Conservation (phyloP, 2,888 invertebrate genomes). For the Melitaea athalia region DNA sequence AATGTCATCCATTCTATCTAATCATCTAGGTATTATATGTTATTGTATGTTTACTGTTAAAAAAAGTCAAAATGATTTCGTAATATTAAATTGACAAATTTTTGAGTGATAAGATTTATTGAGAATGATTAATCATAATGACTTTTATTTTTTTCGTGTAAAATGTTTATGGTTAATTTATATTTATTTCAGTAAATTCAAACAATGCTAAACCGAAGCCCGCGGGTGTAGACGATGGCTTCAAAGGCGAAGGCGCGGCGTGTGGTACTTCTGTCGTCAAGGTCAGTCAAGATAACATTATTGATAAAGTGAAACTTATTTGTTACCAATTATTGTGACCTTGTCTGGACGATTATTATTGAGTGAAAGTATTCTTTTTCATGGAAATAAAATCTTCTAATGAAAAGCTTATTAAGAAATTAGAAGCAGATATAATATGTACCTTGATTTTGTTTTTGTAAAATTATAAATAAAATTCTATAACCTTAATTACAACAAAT, state of each 20-base stretch:
- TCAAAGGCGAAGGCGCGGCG: slow-evolving; percentile 86
- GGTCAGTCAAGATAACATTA: slow-evolving; percentile 52
- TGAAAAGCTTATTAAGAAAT: too few relatives aligned
- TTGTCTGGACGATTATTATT: background rate
- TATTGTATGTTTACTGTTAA: background rate
- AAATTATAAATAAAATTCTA: too few relatives aligned
- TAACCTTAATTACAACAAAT: too few relatives aligned
- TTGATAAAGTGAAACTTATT: background rate
- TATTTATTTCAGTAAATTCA: slow-evolving; percentile 58
- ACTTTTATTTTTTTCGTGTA: background rate
- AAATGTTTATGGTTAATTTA: background rate
- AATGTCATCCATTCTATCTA: too few relatives aligned
- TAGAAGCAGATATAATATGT: too few relatives aligned
- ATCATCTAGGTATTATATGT: background rate
- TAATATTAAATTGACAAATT: background rate
- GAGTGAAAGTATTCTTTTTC: background rate
- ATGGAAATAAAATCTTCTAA: too few relatives aligned
- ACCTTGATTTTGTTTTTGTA: too few relatives aligned
- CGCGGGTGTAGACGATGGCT: slow-evolving; percentile 87
- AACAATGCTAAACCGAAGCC: slow-evolving; percentile 78
- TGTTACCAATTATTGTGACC: background rate
- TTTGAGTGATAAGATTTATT: background rate
- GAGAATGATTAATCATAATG: background rate
- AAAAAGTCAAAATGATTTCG: too few relatives aligned
- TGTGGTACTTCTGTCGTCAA: slow-evolving; percentile 81